Conservation (phyloP, 1,140 invertebrate species). For the Helicoverpa armigera region DNA sequence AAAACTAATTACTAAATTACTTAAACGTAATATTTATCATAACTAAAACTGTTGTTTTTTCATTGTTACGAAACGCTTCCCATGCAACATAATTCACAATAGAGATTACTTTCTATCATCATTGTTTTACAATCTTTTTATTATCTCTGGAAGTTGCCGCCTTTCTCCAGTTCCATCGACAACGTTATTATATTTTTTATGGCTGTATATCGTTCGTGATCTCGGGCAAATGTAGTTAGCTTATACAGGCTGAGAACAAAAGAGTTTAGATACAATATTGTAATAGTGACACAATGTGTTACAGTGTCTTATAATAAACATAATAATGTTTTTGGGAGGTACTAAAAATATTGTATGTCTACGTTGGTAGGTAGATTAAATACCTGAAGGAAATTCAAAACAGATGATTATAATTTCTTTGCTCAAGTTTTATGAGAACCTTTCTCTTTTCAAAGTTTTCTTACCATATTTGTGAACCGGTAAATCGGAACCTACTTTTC, state of each 20-base stretch:
- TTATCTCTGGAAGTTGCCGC: slow-evolving; percentile 16
- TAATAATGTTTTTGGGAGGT: too few species aligned
- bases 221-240: not conserved
- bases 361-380: too few species aligned
- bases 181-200: slow-evolving; percentile 7
- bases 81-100: slow-evolving; percentile 43
- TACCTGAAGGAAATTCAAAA: too few species aligned
- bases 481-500: too few species aligned
- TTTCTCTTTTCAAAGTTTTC: too few species aligned
- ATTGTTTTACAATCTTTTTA: slow-evolving; percentile 35
- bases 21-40: not conserved
- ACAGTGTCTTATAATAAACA: too few species aligned
- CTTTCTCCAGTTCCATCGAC: slow-evolving; percentile 38
- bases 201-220: not conserved
- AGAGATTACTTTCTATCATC: slow-evolving; percentile 28
- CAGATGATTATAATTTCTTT: too few species aligned
- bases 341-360: too few species aligned
- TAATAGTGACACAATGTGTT: too few species aligned
- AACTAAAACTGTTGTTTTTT: slow-evolving; percentile 39
- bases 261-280: too few species aligned
- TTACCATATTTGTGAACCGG: too few species aligned
- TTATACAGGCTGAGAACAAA: slow-evolving; percentile 1
- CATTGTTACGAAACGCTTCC: slow-evolving; percentile 38
- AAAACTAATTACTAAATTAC: not conserved
- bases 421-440: too few species aligned